phyloP scores from a whole-genome alignment of 2,888 invertebrate species.

The Caenorhabditis imperialis region DNA sequence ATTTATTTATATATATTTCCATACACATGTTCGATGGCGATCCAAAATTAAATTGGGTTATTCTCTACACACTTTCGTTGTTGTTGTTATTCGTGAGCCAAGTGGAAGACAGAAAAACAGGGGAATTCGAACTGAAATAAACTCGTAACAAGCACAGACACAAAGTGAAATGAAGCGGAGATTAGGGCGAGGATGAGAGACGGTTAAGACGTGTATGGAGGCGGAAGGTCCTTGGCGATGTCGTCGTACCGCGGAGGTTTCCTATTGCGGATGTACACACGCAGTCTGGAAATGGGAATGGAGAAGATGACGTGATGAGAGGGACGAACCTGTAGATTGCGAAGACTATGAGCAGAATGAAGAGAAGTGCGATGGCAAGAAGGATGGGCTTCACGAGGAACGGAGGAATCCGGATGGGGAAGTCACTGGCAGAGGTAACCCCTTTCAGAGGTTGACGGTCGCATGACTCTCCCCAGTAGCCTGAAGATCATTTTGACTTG shows the following conservation, averaged over 20 bases:
- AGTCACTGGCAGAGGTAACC: conserved; percentile 38
- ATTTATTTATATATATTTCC: conserved; percentile 7
- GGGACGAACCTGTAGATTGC: conserved; percentile 26
- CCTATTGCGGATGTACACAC: conserved; percentile 35
- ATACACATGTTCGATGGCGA: not conserved
- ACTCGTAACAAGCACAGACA: conserved; percentile 38
- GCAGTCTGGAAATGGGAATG: conserved; percentile 26
- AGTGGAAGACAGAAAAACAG: conserved; percentile 13
- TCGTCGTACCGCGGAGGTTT: conserved; percentile 55
- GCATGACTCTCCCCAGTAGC: conserved; percentile 58
- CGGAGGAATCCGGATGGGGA: conserved; percentile 52
- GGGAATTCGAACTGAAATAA: conserved; percentile 9
- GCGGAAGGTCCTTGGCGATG: conserved; percentile 54
- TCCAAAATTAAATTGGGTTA: not conserved
- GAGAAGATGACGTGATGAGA: not conserved
- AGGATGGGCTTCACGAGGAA: conserved; percentile 46
- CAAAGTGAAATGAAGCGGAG: conserved; percentile 42
- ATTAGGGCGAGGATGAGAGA: not conserved
- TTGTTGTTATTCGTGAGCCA: not conserved
- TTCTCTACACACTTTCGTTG: too few species aligned
- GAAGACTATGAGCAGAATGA: conserved; percentile 21
- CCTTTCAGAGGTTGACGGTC: conserved; percentile 51
- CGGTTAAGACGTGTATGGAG: conserved; percentile 44
- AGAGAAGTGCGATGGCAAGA: conserved; percentile 21
- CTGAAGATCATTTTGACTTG: conserved; percentile 19